Base-by-base conservation (phyloP, 1,140 invertebrate genomes). In the Rhyacophila brunnea region DNA sequence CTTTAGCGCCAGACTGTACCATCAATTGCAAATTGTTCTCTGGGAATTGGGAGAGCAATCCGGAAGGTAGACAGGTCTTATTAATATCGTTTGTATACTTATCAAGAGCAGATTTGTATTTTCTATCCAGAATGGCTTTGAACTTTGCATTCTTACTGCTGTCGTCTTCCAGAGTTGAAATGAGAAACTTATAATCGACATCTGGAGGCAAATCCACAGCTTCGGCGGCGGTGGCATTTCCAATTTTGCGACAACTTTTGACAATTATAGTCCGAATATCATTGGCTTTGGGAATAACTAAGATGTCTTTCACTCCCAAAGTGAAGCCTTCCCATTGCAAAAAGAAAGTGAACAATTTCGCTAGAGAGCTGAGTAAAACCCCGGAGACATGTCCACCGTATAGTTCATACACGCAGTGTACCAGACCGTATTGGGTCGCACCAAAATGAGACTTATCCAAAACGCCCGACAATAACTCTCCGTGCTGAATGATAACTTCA, bases 1-100 rank as follows among this genome's bases (percentile, higher is more conserved):
- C 98, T 79, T 99, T 99, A 0, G 98, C 97, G 44, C 98, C 98
- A 10, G 97, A 97, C 69, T 95, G 85, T 0, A 99, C 95, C 95
- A 99, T 99, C 45, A 99, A 73, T 72, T 98, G 96, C 1, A 99
- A 82, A 79, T 98, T 97, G 75, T 99, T 99, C 3, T 87, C 68
- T 0, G 98, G 96, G 72, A 99, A 99, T 59, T 87, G 85, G 60
- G 88, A 87, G 1, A 95, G 73, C 10, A 99, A 77, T 7, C 91
- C 95, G 46, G 80, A 77, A 2, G 91, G 88, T 48, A 98, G 78
- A 73, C 92, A 96, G 1, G 78, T 81, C 54, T 86, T 89, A 64
- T 93, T 96, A 38, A 99, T 96, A 17, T 89, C 82, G 70, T 98
- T 96, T 38, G 93, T 97, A 64, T 87, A 89, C 20, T 83, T 78